These are phyloP conservation scores for Batillaria attramentaria DNA, from an alignment of 1,140 invertebrate genomes.

Conservation along the genomic window DNA sequence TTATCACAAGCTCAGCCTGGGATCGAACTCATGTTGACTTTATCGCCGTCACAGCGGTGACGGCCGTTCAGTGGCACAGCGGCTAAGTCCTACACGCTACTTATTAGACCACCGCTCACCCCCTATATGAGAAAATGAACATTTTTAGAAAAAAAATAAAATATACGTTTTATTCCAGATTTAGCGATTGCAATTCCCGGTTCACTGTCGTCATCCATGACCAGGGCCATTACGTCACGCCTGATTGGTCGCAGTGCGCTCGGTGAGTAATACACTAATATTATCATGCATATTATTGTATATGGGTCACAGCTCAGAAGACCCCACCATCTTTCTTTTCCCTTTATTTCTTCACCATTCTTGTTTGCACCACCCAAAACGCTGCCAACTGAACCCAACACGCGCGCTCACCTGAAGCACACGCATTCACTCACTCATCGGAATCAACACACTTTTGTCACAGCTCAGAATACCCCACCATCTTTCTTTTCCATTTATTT, in stretches of 20 bases:
- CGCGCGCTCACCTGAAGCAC: no score
- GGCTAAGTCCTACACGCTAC: no score
- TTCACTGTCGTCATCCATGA: not conserved
- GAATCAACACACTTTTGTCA: not conserved
- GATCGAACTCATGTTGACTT: not conserved
- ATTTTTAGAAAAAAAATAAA: not conserved
- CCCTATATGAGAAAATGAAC: not conserved
- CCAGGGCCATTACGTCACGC: conserved; percentile 1
- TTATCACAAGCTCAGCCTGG: not conserved
- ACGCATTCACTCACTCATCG: no score
- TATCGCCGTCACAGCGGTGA: no score
- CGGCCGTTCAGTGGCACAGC: no score
- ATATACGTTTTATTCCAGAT: not conserved
- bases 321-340: not conserved
- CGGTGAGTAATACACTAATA: not conserved
- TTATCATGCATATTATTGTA: not conserved
- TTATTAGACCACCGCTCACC: no score
- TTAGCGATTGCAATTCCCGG: not conserved
- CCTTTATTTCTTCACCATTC: not conserved
- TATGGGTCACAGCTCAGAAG: not conserved
- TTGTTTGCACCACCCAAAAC: not conserved
- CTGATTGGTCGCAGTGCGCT: not conserved
- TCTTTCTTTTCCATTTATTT: not conserved
- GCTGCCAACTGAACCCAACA: not conserved
- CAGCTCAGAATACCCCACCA: not conserved